These are phyloP conservation scores for Meiosimyza platycephala DNA, from an alignment of 2,888 invertebrate genomes.

Conservation along the genomic window DNA sequence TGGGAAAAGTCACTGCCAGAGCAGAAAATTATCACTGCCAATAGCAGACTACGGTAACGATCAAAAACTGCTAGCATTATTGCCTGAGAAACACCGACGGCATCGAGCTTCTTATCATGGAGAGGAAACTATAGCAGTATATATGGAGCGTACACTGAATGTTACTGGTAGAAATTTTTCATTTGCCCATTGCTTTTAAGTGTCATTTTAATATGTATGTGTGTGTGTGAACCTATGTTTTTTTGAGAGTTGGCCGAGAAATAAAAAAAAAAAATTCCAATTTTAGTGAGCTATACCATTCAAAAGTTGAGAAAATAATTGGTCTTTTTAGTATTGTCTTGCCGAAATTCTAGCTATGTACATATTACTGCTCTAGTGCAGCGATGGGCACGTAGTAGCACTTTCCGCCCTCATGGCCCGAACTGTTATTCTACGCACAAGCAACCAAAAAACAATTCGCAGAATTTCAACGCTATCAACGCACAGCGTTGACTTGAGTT, in stretches of 20 bases:
- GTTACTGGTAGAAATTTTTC: conserved; percentile 15
- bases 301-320: too few relatives aligned
- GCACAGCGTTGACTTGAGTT: too few relatives aligned
- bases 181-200: not conserved
- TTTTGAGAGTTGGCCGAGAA: not conserved
- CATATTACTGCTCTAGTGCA: too few relatives aligned
- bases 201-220: not conserved
- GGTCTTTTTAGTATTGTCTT: too few relatives aligned
- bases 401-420: too few relatives aligned
- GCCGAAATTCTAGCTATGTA: too few relatives aligned
- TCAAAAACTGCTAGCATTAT: not conserved
- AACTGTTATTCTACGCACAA: too few relatives aligned
- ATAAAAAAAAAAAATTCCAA: too few relatives aligned
- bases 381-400: too few relatives aligned
- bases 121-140: conserved; percentile 67
- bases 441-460: too few relatives aligned
- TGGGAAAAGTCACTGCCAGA: not conserved
- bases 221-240: not conserved
- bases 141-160: not conserved
- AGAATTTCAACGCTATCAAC: too few relatives aligned
- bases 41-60: not conserved
- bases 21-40: conserved; percentile 10
- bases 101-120: conserved; percentile 75
- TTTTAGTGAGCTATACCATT: too few relatives aligned
- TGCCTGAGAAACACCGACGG: not conserved